Evolutionary conservation across 2,113 vertebrate genomes (phyloP).

Genomic region (Macaca fascicularis): DNA sequence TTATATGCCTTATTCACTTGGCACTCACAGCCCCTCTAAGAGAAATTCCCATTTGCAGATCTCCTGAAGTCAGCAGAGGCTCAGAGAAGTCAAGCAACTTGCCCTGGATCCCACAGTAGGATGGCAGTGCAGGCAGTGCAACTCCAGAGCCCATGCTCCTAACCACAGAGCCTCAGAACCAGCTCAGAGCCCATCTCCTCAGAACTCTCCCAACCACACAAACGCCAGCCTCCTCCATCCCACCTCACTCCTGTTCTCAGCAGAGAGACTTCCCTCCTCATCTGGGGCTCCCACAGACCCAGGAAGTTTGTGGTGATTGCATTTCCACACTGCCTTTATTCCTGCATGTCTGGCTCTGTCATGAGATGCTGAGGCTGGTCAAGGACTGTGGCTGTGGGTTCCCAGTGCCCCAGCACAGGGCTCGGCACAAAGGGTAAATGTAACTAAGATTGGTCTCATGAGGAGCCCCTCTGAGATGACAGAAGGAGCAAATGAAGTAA

Average conservation of each 20-base stretch:
- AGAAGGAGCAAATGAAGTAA: background rate
- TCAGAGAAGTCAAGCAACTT: constrained; percentile 31
- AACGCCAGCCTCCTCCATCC: background rate
- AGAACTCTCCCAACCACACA: background rate
- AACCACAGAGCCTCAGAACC: background rate
- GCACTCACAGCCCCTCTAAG: background rate
- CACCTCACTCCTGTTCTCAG: accelerated
- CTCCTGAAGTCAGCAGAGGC: background rate
- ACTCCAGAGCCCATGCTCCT: background rate
- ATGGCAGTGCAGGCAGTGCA: background rate
- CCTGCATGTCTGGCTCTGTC: background rate
- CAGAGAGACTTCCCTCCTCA: background rate
- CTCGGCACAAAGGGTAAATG: background rate
- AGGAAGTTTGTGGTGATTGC: background rate
- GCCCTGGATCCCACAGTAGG: background rate
- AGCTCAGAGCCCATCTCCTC: background rate
- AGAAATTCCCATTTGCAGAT: background rate
- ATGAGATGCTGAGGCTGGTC: background rate
- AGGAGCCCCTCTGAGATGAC: background rate
- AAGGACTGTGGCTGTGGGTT: background rate
- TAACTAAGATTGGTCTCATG: background rate
- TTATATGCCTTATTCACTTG: background rate
- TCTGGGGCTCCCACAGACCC: background rate
- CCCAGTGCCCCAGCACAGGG: background rate
- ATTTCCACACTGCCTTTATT: background rate